phyloP scores from a whole-genome alignment of 2,113 vertebrate genomes.

The Percina caprodes region DNA sequence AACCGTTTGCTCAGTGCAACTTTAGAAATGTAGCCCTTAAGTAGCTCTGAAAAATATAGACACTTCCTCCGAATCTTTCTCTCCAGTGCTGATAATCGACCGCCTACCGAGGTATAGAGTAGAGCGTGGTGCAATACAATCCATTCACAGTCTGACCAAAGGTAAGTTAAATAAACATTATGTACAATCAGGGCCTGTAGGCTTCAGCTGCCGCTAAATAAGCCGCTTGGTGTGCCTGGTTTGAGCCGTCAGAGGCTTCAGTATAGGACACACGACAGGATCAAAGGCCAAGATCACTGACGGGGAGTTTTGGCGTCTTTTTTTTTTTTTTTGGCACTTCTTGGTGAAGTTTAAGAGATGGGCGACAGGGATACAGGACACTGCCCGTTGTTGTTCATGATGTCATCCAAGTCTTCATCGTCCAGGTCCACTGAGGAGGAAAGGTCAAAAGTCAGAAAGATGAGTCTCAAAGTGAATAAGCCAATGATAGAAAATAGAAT shows the following conservation, averaged over 20 bases:
- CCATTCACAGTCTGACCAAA: slow-evolving; percentile 73
- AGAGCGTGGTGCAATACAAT: slow-evolving; percentile 48
- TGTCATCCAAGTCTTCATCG: slow-evolving; percentile 85
- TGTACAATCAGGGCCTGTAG: slow-evolving; percentile 64
- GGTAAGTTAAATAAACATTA: slow-evolving; percentile 67
- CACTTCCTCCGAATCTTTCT: slow-evolving; percentile 33
- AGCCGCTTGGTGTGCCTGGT: slow-evolving; percentile 47
- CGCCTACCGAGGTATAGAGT: slow-evolving; percentile 57
- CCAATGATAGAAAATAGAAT: background rate
- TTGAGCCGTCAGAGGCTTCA: slow-evolving; percentile 54
- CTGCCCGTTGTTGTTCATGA: slow-evolving; percentile 86
- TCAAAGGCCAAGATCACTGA: slow-evolving; percentile 58
- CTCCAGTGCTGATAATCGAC: slow-evolving; percentile 52
- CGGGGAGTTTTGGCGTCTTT: slow-evolving; percentile 56
- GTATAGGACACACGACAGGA: slow-evolving; percentile 61
- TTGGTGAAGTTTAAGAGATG: slow-evolving; percentile 77
- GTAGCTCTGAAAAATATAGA: slow-evolving; percentile 69
- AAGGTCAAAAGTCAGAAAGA: slow-evolving; percentile 17
- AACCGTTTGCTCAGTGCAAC: slow-evolving; percentile 72
- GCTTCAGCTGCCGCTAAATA: slow-evolving; percentile 45
- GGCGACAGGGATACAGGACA: slow-evolving; percentile 81
- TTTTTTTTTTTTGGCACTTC: slow-evolving; percentile 76
- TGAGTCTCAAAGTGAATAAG: background rate
- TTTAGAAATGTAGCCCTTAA: slow-evolving; percentile 77
- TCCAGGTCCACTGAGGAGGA: slow-evolving; percentile 82